A percentile compares a stretch with the other conserved stretches of the same genome.
These are phyloP conservation scores for Bruchidius siliquastri DNA, from an alignment of 2,888 invertebrate genomes.

Conservation along the genomic window DNA sequence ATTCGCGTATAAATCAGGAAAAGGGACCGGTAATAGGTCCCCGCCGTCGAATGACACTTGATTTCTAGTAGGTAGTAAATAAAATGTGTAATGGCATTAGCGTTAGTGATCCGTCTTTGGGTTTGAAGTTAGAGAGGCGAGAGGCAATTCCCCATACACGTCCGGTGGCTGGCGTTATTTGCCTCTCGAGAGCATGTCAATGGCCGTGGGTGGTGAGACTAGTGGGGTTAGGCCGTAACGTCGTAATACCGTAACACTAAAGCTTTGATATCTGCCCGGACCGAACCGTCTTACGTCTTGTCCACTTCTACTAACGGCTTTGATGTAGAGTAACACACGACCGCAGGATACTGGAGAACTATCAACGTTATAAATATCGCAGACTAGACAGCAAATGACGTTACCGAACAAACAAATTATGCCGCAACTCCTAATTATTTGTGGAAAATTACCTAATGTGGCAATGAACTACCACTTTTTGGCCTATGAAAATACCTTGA, in stretches of 20 bases:
- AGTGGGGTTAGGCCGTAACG: not conserved
- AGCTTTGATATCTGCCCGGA: not conserved
- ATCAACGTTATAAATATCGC: not conserved
- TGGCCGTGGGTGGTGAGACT: not conserved
- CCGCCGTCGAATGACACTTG: not conserved
- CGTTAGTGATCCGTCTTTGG: not conserved
- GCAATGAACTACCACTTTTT: too few relatives aligned
- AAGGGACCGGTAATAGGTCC: not conserved
- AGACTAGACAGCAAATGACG: not conserved
- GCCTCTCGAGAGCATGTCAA: not conserved
- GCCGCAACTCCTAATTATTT: too few relatives aligned
- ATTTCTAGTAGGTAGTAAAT: not conserved
- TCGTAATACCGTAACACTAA: not conserved
- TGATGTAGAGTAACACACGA: not conserved
- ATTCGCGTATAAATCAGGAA: not conserved
- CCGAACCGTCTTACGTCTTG: not conserved
- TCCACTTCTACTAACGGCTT: not conserved
- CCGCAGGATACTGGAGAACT: not conserved
- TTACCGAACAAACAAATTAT: too few relatives aligned
- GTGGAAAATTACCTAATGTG: too few relatives aligned
- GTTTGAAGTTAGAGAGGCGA: not conserved
- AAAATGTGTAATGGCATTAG: not conserved
- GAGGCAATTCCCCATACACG: not conserved
- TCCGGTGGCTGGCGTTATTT: not conserved
- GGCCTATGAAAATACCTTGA: too few relatives aligned